A percentile compares a stretch with the other conserved stretches of the same genome.
Evolutionary conservation across 30 jellyfish, hydroid and myxozoan species (phyloP).

Genomic region (Euphysa ruthae): DNA sequence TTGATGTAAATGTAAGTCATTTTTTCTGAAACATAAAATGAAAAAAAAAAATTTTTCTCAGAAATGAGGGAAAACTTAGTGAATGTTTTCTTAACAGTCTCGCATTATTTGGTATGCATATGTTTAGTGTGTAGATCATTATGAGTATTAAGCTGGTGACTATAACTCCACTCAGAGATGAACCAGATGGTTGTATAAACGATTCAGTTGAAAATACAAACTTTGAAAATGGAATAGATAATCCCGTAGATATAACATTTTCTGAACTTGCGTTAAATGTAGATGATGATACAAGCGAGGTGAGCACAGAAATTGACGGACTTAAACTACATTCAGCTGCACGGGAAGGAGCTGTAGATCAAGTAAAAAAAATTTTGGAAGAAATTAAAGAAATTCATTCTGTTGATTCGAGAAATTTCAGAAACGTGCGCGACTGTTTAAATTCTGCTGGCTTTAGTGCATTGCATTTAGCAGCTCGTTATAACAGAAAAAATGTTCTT

Average conservation of each 20-base stretch:
- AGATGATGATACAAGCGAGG: background rate
- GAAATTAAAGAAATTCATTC: background rate
- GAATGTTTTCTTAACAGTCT: too few species aligned
- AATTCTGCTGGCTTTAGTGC: constrained; percentile 73
- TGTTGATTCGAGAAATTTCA: constrained; percentile 13
- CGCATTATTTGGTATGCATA: too few species aligned
- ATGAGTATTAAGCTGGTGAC: too few species aligned
- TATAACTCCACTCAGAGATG: too few species aligned
- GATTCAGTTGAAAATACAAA: background rate
- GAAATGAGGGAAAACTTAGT: too few species aligned
- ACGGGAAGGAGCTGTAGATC: constrained; percentile 67
- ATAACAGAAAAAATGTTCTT: constrained; percentile 49
- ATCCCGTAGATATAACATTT: background rate
- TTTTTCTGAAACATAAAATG: too few species aligned
- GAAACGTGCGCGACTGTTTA: constrained; percentile 30
- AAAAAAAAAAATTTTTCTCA: too few species aligned
- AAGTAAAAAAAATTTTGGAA: constrained; percentile 6
- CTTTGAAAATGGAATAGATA: background rate
- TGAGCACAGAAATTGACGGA: background rate
- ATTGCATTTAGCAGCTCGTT: constrained; percentile 88
- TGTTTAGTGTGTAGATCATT: too few species aligned
- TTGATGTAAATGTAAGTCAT: too few species aligned
- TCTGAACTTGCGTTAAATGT: too few species aligned
- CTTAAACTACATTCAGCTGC: constrained; percentile 74
- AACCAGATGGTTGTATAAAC: too few species aligned